Evolutionary conservation across 2,113 vertebrate genomes (phyloP).

Genomic region (Trogon surrucura): DNA sequence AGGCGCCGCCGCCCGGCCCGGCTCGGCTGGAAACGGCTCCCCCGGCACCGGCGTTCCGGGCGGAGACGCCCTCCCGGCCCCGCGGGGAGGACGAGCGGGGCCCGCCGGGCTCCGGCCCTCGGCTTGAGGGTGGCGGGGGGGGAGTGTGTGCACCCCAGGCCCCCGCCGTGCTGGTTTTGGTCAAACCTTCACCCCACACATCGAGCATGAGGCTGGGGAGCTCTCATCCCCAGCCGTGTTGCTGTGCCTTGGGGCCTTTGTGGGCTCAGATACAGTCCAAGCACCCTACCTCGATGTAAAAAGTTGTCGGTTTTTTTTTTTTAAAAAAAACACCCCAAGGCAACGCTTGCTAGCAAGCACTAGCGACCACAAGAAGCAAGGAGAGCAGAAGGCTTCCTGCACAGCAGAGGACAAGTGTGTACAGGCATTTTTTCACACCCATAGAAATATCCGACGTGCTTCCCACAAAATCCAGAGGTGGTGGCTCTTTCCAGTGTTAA

Average conservation of each 20-base stretch:
- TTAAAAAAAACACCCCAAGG: no score
- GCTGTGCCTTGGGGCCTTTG: neutral
- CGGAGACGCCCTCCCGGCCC: neutral
- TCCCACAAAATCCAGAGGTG: no score
- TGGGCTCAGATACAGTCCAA: fast-evolving
- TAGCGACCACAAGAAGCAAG: fast-evolving
- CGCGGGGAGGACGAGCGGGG: fast-evolving
- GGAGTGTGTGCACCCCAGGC: no score
- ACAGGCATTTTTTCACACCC: fast-evolving
- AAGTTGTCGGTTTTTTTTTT: neutral
- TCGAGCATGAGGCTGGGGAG: neutral
- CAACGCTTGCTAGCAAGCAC: neutral
- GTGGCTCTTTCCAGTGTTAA: neutral
- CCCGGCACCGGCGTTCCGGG: slow-evolving; percentile 25
- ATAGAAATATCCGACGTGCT: neutral
- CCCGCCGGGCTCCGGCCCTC: no score
- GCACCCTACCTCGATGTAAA: fast-evolving
- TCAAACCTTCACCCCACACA: fast-evolving
- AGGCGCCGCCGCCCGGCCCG: neutral
- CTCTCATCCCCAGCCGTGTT: fast-evolving
- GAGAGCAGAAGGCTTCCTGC: neutral
- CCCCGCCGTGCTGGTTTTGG: neutral
- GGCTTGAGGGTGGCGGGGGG: fast-evolving
- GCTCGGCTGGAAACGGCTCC: slow-evolving; percentile 38
- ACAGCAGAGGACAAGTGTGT: fast-evolving